Evolutionary conservation across 2,113 vertebrate species (phyloP), one percentile per base, ranked within the genome.

Genomic region (Bucco capensis): DNA sequence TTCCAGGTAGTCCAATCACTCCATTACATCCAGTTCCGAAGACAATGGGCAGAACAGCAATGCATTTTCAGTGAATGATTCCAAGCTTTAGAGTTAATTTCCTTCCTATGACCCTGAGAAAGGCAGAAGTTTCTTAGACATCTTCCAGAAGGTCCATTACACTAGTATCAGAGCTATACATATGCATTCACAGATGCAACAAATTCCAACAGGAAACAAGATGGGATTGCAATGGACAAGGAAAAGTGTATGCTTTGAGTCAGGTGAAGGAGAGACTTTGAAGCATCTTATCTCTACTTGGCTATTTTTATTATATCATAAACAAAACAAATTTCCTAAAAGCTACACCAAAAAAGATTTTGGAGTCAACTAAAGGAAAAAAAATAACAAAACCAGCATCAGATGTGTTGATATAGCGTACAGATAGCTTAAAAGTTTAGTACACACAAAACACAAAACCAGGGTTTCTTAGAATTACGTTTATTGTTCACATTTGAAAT

Each of bases 401-500:
- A 40, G 51, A 42, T 42, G 28, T 85, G 40, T 30, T 70, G 27
- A 72, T 16, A 31, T 15, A 42, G 10, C 5, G 8, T 17, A 58
- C 12, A 28, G 46, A 27, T 1, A 64, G 8, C 18, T 64, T 46
- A 33, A 30, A 80, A 72, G 11, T 19, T 35, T 7, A 78, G 66
- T 18, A 15, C 15, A 76, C 62, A 90, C 7, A 87, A 86, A 82
- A 47, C 40, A 92, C 38, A 83, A 37, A 86, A 79, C 3, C 58
- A 79, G 22, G 19, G 14, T 71, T 93, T 86, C 83, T 94, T 96
- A 90, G 81, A 95, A 88, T 67, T 77, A 95, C 4, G 1, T 97
- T 96, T 97, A 97, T 96, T 97, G 76, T 96, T 93, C 94, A 96
- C 81, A 94, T 96, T 95, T 79, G 51, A 94, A 96, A 93, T 92